Conservation (phyloP, 2,888 invertebrate species). For the Alsophila aescularia region DNA sequence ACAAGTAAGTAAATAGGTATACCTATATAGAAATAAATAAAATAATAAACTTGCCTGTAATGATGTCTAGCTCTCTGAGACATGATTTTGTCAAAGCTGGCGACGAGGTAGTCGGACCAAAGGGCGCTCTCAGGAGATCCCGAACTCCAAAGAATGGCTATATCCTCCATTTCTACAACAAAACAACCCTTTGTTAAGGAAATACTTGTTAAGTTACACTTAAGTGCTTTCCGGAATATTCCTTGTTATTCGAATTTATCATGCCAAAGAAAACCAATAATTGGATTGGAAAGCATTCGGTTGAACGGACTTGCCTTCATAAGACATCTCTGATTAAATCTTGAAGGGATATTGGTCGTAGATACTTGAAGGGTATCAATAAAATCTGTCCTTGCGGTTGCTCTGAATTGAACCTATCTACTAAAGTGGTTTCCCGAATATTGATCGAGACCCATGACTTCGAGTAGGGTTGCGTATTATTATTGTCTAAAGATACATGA, state of each 20-base stretch:
- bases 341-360: conserved; percentile 18
- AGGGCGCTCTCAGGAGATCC: conserved; percentile 90
- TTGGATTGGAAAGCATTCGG: conserved; percentile 26
- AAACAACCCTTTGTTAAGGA: conserved; percentile 32
- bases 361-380: conserved; percentile 20
- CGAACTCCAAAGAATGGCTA: conserved; percentile 91
- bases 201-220: conserved; percentile 23
- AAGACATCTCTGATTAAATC: conserved; percentile 24
- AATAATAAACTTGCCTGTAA: conserved; percentile 86
- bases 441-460: conserved; percentile 28
- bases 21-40: too few species aligned
- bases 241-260: conserved; percentile 17
- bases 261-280: conserved; percentile 24
- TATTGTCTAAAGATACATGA: neutral
- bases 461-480: conserved; percentile 1
- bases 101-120: conserved; percentile 92
- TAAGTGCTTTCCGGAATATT: conserved; percentile 29
- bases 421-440: conserved; percentile 14
- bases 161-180: conserved; percentile 90
- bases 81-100: conserved; percentile 93
- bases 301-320: conserved; percentile 17
- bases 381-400: conserved; percentile 22
- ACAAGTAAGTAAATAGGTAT: too few species aligned
- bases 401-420: conserved; percentile 26
- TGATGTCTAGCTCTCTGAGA: conserved; percentile 91